Evolutionary conservation across 2,113 vertebrate species (phyloP), one percentile per base, ranked within the genome.

Genomic region (Varanus salvator): DNA sequence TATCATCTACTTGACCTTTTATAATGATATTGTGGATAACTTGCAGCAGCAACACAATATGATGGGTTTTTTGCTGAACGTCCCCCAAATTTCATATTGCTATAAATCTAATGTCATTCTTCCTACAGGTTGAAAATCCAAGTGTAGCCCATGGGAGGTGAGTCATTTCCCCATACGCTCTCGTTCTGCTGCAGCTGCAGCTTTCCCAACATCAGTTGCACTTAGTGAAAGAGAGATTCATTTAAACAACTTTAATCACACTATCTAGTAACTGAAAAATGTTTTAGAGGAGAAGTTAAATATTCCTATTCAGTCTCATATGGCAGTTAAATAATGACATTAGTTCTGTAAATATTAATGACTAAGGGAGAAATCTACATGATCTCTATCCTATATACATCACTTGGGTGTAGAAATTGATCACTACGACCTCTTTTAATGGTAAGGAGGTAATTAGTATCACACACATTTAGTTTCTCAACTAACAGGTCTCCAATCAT

Each of bases 121-220:
- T 92, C 52, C 87, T 89, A 57, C 3, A 66, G 76, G 93, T 91
- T 3, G 8, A 93, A 89, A 94, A 95, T 92, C 94, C 34, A 21
- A 0, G 0, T 80, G 64, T 87, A 90, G 83, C 93, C 90, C 17
- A 0, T 76, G 92, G 93, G 93, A 94, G 83, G 83, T 93, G 96
- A 96, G 88, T 95, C 88, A 94, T 93, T 94, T 92, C 87, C 84
- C 74, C 0, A 0, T 6, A 25, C 15, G 38, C 86, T 93, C 87
- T 85, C 77, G 91, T 44, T 91, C 89, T 92, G 69, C 89, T 91
- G 93, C 95, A 95, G 94, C 95, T 95, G 95, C 88, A 93, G 86
- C 71, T 34, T 74, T 90, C 86, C 48, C 34, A n/a, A 8, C 31
- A 31, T 72, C 31, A 29, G n/a, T 85, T 86, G 86, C 88, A 92